phyloP scores from a whole-genome alignment of 2,888 invertebrate genomes.

The Scotopteryx bipunctaria region DNA sequence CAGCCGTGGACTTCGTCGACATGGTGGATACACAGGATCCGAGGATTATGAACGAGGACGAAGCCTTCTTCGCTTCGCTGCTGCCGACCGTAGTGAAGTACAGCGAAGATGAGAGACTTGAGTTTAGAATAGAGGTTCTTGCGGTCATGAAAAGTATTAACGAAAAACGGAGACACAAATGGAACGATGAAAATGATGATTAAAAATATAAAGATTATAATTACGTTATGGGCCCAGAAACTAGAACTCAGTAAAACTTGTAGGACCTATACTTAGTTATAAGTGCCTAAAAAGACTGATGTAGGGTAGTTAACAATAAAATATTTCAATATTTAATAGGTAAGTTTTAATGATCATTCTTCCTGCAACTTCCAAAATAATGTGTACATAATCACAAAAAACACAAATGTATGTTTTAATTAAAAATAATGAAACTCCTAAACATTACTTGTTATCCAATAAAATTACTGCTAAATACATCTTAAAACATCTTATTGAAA shows the following conservation, averaged over 20 bases:
- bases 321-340: slow-evolving; percentile 64
- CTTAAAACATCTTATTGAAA: slow-evolving; percentile 66
- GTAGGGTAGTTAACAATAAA: slow-evolving; percentile 38
- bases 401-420: slow-evolving; percentile 54
- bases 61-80: slow-evolving; percentile 75
- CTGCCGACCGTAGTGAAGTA: slow-evolving; percentile 72
- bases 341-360: slow-evolving; percentile 81
- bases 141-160: slow-evolving; percentile 68
- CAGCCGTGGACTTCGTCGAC: slow-evolving; percentile 53
- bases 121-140: slow-evolving; percentile 72
- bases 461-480: slow-evolving; percentile 67
- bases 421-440: slow-evolving; percentile 64
- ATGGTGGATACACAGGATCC: slow-evolving; percentile 56
- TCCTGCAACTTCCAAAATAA: slow-evolving; percentile 76
- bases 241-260: no score
- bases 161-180: slow-evolving; percentile 53
- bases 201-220: neutral
- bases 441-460: slow-evolving; percentile 58
- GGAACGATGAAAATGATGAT: slow-evolving; percentile 32
- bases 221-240: slow-evolving; percentile 1
- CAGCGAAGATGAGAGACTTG: slow-evolving; percentile 67
- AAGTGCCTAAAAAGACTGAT: no score
- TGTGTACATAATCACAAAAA: slow-evolving; percentile 73
- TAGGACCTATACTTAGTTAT: no score
- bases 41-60: slow-evolving; percentile 76